These are phyloP conservation scores for Rana temporaria DNA, from an alignment of 2,113 vertebrate species.

Conservation along the genomic window DNA sequence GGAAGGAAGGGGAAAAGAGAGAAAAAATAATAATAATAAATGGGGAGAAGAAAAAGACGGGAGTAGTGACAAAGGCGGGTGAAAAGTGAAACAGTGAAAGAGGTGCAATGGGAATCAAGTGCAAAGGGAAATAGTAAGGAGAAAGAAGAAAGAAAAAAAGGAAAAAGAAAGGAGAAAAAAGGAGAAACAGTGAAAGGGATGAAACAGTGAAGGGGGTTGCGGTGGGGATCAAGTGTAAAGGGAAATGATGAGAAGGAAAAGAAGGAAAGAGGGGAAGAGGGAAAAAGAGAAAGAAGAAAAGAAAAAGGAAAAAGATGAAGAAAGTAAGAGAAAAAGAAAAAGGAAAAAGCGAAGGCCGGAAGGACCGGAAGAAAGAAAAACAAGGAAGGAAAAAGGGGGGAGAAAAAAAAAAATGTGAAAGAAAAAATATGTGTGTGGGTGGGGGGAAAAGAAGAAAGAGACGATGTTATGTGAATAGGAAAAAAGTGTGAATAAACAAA, in stretches of 20 bases:
- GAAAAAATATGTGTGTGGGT: too few relatives aligned
- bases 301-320: too few relatives aligned
- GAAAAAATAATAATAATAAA: background rate
- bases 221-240: too few relatives aligned
- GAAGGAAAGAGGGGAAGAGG: too few relatives aligned
- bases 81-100: too few relatives aligned
- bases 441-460: too few relatives aligned
- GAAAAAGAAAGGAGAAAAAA: background rate
- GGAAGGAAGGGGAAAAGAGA: background rate
- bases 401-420: background rate
- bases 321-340: background rate
- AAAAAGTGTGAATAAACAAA: background rate
- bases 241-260: too few relatives aligned
- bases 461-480: too few relatives aligned
- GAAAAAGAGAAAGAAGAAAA: too few relatives aligned
- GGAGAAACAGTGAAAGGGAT: too few relatives aligned
- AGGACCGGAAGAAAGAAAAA: background rate
- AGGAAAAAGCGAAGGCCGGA: background rate
- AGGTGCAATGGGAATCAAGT: background rate
- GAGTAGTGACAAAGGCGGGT: too few relatives aligned
- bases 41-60: background rate
- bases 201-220: background rate
- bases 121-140: background rate
- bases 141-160: background rate
- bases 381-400: background rate